phyloP scores from a whole-genome alignment of 2,888 invertebrate species.

The Phymatocera aterrima region DNA sequence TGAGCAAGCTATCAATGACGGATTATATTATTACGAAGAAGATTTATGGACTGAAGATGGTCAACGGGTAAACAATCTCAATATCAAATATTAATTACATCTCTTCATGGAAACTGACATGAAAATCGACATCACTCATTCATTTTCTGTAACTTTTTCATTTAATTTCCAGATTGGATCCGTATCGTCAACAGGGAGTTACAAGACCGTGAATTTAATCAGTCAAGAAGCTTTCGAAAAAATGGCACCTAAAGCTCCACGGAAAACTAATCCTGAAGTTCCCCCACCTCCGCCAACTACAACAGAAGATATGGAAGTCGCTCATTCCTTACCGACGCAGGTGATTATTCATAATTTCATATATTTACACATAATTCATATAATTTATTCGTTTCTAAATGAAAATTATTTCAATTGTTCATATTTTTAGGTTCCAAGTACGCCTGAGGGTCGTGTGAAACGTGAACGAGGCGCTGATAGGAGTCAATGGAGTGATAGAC shows the following conservation, averaged over 20 bases:
- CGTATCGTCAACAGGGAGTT: conserved; percentile 76
- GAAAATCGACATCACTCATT: neutral
- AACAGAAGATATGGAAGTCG: conserved; percentile 65
- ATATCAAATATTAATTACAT: neutral
- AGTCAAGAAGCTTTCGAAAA: conserved; percentile 93
- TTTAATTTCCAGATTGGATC: conserved; percentile 68
- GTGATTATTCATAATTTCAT: conserved; percentile 48
- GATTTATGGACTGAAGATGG: conserved; percentile 89
- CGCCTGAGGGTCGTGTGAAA: conserved; percentile 59
- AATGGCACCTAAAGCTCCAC: conserved; percentile 81
- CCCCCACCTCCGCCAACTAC: conserved; percentile 89
- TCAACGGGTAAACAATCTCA: conserved; percentile 70
- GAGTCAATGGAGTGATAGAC: conserved; percentile 61
- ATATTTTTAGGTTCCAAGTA: conserved; percentile 22
- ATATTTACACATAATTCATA: neutral
- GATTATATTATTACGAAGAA: conserved; percentile 97
- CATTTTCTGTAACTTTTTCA: neutral
- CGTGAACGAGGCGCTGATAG: conserved; percentile 63
- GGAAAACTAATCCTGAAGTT: conserved; percentile 83
- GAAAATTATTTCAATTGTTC: neutral
- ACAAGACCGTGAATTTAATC: conserved; percentile 92
- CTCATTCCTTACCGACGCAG: conserved; percentile 61
- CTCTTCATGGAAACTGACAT: neutral
- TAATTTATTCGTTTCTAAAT: neutral
- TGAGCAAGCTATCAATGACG: conserved; percentile 97